Base-by-base conservation (phyloP, 1,140 invertebrate species). In the Nasonia giraulti region DNA sequence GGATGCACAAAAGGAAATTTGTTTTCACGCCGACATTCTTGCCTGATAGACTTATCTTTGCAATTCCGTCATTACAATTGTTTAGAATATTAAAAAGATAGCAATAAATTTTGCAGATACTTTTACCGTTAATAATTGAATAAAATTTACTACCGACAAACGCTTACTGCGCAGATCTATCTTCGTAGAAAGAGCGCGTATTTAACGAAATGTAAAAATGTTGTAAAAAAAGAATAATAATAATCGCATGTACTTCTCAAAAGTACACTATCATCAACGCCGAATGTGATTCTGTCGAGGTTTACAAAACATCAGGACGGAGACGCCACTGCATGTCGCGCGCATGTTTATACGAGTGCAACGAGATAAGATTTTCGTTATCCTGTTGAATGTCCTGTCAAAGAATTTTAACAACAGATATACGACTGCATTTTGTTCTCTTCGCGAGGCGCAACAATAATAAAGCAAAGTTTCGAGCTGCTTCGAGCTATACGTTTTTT, bases 21-120 rank as follows among this genome's bases (percentile, higher is more conserved):
- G 68, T 80, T 80, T 80, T 71, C 40, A 47, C 79, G 10, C 40
- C 62, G 33, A 31, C 69, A 74, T 62, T 74, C 47, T 62, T 82
- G 7, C 74, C 50, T 55, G 44, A 75, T 76, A 20, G 31, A 31
- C 17, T 66, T 82, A 71, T 82, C 47, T 8, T 44, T 76, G 33
- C n/a, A 44, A 66, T 82, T 75, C 81, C 73, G 73, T 82, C 81
- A 82, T 82, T 76, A 8, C 17, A 76, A 12, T 76, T 82, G 17
- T 82, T 23, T 82, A 31, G 40, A 82, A 82, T 82, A 82, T 74
- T 47, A 33, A 82, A 44, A 55, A 20, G 80, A 82, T 76, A 82
- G 62, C 62, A 82, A 66, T 40, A 37, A 82, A 82, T 82, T 66
- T 66, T 76, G 40, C 44, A 82, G 71, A 82, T 82, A 76, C 73